Conservation (phyloP, 2,888 invertebrate genomes). For the Andrena bucephala region DNA sequence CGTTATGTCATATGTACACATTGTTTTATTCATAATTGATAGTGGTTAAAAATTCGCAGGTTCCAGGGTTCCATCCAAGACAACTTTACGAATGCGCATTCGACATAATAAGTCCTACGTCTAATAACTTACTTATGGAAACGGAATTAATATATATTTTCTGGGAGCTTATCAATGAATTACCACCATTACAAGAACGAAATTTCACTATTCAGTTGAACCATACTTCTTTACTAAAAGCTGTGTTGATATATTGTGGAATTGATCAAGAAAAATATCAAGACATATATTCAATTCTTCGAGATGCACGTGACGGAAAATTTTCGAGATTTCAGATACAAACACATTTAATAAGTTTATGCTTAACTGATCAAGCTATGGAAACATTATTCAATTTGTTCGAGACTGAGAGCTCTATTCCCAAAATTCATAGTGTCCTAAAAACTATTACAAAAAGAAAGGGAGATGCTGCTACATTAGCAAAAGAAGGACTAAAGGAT, state of each 20-base stretch:
- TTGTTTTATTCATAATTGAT: not conserved
- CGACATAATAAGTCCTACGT: constrained; percentile 94
- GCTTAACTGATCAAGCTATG: constrained; percentile 89
- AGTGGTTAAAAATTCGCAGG: constrained; percentile 71
- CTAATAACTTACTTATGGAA: constrained; percentile 91
- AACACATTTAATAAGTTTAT: constrained; percentile 89
- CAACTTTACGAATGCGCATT: constrained; percentile 97
- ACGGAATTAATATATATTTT: constrained; percentile 94
- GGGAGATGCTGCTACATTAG: constrained; percentile 89
- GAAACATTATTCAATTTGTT: constrained; percentile 88
- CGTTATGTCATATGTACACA: too few relatives aligned
- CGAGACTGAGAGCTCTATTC: constrained; percentile 88
- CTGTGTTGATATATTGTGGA: constrained; percentile 92
- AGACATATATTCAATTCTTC: constrained; percentile 85
- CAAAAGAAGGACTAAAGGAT: constrained; percentile 90
- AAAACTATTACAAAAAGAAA: constrained; percentile 89
- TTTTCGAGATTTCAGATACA: constrained; percentile 90
- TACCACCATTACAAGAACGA: constrained; percentile 88
- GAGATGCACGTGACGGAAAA: constrained; percentile 87
- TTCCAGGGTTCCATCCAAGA: constrained; percentile 92
- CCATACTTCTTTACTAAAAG: constrained; percentile 91
- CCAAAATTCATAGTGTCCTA: constrained; percentile 88
- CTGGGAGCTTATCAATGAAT: constrained; percentile 90
- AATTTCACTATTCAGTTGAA: constrained; percentile 91
- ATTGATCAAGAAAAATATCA: constrained; percentile 90